Base-by-base conservation (phyloP, 1,140 invertebrate species). In the Drosophila orosa region DNA sequence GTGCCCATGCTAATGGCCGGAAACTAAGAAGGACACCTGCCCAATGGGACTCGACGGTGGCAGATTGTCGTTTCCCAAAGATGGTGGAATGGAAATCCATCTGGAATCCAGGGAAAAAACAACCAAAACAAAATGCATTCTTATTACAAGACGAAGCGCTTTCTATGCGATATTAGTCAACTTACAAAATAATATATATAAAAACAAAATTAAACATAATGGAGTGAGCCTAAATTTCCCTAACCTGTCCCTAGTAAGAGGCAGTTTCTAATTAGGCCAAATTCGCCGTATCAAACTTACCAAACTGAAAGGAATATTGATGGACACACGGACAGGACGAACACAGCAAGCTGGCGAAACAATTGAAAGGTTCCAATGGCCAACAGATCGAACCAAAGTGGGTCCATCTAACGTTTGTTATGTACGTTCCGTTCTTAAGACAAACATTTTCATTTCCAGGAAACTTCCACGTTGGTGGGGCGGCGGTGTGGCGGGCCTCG, bases 391-490 rank as follows among this genome's bases (percentile, higher is more conserved):
- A 66, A 50, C n/a, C 47, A 52, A 25, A 24, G 50, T 57, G 17
- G 45, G 33, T 39, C 24, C 25, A 7, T 2, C 17, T n/a, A 3
- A 27, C 1, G 4, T 12, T 3, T 3, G 3, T 17, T 29, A 31
- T 17, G 0, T 19, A 5, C 17, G n/a, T n/a, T 15, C 3, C 8
- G n/a, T 12, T 19, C 5, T 12, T 6, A 37, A n/a, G 13, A 0
- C 3, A 35, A n/a, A 10, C 0, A 10, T 12, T 17, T 25, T 1
- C 3, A 15, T 68, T 63, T 56, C 0, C 27, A 84, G 81, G 48
- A 27, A 63, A 13, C 2, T 12, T n/a, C 75, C 83, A 2, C 71
- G 56, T 3, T 86, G 82, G 83, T 86, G 83, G 83, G 59, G 59
- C 35, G 83, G 83, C 9, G 83, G 83, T 4, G 15, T 86, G n/a